Evolutionary conservation across 2,888 invertebrate species (phyloP), one percentile per base, ranked within the genome.

Genomic region (Carpatolechia fugitivella): DNA sequence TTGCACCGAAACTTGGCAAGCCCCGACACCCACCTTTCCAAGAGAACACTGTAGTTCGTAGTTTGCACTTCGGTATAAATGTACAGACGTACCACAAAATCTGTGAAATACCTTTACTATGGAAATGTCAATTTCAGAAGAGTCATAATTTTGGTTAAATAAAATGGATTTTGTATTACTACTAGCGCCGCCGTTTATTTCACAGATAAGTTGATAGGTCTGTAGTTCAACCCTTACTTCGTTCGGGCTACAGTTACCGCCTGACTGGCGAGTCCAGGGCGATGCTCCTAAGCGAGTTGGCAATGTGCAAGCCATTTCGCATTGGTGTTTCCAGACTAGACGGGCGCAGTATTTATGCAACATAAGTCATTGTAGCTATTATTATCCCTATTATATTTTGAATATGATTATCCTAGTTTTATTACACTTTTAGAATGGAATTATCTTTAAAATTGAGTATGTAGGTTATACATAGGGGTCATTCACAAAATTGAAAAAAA

Each of bases 211-310:
- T n/a, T n/a, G n/a, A n/a, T n/a, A n/a, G n/a, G n/a, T n/a, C n/a
- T 10, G 33, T 33, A 10, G 10, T 33, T 44, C 24, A 18, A 44
- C 44, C 44, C 44, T 44, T 11, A 24, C n/a, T 20, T 44, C n/a
- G 24, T n/a, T 8, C 44, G 11, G 31, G 47, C 13, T 49, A 35
- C 49, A 49, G 49, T 49, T 38, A 30, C 5, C 14, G 20, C 35
- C 16, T 8, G 41, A 29, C 44, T 16, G 40, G 18, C 40, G 40
- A 6, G 40, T 40, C 40, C 20, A 53, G 53, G 40, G 24, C 53
- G 53, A 44, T 53, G 53, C 53, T 46, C 53, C 29, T 46, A n/a
- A 18, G 52, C 52, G 6, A 47, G 44, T 44, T 44, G 44, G 44
- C 44, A 44, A 29, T 4, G 5, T 16, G 6, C 10, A 24, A 20